Conservation (phyloP, 2,113 vertebrate genomes). For the Otolemur garnettii region DNA sequence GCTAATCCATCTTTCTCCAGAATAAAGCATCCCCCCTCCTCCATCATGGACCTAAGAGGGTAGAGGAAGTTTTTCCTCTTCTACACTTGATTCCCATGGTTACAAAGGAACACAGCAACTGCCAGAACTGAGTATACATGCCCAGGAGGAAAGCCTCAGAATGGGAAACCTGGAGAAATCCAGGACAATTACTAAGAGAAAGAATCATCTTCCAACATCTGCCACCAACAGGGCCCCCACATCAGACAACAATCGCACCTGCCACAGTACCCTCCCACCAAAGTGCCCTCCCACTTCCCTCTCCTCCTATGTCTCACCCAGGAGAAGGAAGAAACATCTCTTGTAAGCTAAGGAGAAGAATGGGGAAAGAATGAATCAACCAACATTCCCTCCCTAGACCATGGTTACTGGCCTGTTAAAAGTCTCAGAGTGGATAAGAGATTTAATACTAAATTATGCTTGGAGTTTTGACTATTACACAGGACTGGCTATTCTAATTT, state of each 20-base stretch:
- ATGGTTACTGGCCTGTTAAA: neutral
- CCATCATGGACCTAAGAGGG: neutral
- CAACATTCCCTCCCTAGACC: neutral
- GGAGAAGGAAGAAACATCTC: neutral
- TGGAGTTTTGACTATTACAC: neutral
- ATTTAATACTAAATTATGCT: neutral
- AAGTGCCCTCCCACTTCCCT: neutral
- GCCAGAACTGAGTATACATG: neutral
- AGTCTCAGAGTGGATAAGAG: neutral
- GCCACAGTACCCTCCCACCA: neutral
- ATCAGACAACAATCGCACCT: neutral
- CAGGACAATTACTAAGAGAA: neutral
- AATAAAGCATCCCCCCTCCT: neutral
- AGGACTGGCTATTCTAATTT: neutral
- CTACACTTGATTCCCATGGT: neutral
- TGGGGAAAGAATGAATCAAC: neutral
- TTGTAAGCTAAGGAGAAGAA: neutral
- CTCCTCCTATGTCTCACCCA: neutral
- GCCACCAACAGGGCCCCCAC: neutral
- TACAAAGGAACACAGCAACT: neutral
- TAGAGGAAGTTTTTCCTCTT: neutral
- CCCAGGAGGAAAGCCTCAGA: neutral
- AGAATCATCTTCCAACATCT: neutral
- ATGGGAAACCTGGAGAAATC: neutral
- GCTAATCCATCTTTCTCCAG: neutral